Percentiles rank a stretch among this genome's conserved stretches.
phyloP scores from a whole-genome alignment of 2,113 vertebrate genomes.

The human region GRCh38 chr1:74075001-74075500 shows the following conservation, averaged over 20 bases:
- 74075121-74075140: not conserved
- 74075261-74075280: not conserved
- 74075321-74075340: too few species aligned
- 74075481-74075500: too few species aligned
- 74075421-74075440: too few species aligned
- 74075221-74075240: not conserved
- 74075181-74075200: not conserved
- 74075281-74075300: too few species aligned
- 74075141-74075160: not conserved
- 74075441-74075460: too few species aligned
- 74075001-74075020: not conserved
- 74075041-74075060: not conserved
- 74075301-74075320: too few species aligned
- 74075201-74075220: not conserved
- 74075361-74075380: too few species aligned
- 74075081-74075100: not conserved
- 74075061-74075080: not conserved
- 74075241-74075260: not conserved
- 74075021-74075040: not conserved
- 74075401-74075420: too few species aligned
- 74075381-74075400: too few species aligned
- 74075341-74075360: too few species aligned
- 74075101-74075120: not conserved
- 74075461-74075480: too few species aligned
- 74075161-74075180: not conserved